Conservation (phyloP, 1,140 invertebrate genomes). For the Drosophila watanabei region DNA sequence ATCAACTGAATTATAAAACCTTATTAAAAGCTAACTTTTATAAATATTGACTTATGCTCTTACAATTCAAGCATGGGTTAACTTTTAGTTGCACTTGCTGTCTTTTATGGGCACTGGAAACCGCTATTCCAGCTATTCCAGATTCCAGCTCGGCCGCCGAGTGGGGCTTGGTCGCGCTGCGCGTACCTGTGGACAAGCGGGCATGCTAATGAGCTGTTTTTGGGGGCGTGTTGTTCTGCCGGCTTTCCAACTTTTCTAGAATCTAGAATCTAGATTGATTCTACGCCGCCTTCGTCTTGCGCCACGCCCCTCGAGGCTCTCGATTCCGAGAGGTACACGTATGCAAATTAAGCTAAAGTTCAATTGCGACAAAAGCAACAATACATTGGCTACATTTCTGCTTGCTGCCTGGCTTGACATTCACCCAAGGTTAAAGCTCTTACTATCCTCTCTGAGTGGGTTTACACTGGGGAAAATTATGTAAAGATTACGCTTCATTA, state of each 20-base stretch:
- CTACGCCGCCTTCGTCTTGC: slow-evolving; percentile 4
- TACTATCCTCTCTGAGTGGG: slow-evolving; percentile 2
- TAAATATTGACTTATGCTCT: neutral
- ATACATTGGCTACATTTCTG: slow-evolving; percentile 14
- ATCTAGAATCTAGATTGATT: too few species aligned
- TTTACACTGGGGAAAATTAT: slow-evolving; percentile 8
- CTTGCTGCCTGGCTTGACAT: slow-evolving; percentile 61
- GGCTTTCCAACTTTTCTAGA: slow-evolving; percentile 18
- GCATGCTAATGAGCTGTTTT: slow-evolving; percentile 55
- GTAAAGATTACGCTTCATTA: too few species aligned
- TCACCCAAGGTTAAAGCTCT: slow-evolving; percentile 65
- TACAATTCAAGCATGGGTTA: slow-evolving; percentile 26
- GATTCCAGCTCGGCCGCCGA: slow-evolving; percentile 8
- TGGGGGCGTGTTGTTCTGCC: slow-evolving; percentile 43
- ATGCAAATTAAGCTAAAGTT: slow-evolving; percentile 69
- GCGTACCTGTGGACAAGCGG: slow-evolving; percentile 19
- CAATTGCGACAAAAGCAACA: slow-evolving; percentile 52
- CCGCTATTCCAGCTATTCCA: slow-evolving; percentile 51
- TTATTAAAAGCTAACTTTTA: neutral
- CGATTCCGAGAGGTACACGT: slow-evolving; percentile 14
- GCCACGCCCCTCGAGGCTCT: neutral
- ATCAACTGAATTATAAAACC: neutral
- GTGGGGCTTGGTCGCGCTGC: slow-evolving; percentile 42
- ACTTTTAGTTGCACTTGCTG: slow-evolving; percentile 18
- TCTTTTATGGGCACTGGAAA: slow-evolving; percentile 11